A percentile compares a stretch with the other conserved stretches of the same genome.
These are phyloP conservation scores for Acrobasis repandana DNA, from an alignment of 2,888 invertebrate genomes.

Conservation along the genomic window DNA sequence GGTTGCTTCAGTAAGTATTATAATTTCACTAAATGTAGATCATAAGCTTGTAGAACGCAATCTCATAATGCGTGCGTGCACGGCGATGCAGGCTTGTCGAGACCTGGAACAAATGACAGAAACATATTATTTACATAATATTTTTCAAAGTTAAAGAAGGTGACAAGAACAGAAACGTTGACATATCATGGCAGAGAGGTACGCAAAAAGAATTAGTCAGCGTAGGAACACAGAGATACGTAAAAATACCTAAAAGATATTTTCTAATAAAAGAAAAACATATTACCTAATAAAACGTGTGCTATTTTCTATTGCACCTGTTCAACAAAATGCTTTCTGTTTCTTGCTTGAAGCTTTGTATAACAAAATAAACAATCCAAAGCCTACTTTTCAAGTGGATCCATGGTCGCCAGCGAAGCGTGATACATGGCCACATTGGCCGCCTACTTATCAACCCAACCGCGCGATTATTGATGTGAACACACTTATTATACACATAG, in stretches of 20 bases:
- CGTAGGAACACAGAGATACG: no score
- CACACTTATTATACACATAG: conserved; percentile 7
- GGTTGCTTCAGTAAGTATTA: conserved; percentile 54
- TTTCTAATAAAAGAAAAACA: no score
- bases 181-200: no score
- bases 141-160: not conserved
- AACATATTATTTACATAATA: not conserved
- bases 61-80: conserved; percentile 77
- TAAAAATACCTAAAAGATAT: no score
- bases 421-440: conserved; percentile 26
- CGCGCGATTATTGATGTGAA: conserved; percentile 22
- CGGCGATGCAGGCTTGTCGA: conserved; percentile 54
- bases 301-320: no score
- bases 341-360: no score
- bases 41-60: conserved; percentile 69
- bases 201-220: no score
- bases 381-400: conserved; percentile 12
- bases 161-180: no score
- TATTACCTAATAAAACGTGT: no score
- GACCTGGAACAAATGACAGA: conserved; percentile 64
- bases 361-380: not conserved
- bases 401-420: conserved; percentile 27
- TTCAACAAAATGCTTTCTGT: no score
- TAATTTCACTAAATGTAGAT: conserved; percentile 61
- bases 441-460: conserved; percentile 30